phyloP scores from a whole-genome alignment of 2,113 vertebrate species.

The Pachyramphus minor region DNA sequence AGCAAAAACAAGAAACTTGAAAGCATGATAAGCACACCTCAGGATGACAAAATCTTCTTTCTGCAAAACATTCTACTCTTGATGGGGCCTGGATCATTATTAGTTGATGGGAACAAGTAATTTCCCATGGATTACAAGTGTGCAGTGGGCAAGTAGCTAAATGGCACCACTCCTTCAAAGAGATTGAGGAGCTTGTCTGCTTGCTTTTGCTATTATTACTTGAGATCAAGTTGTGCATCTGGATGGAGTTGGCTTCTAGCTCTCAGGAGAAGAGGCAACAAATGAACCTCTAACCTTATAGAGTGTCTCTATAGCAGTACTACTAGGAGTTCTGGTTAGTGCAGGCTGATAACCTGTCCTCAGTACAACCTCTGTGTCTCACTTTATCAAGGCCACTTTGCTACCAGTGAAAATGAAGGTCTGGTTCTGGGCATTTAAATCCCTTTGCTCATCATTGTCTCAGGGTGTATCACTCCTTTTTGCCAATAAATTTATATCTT shows the following conservation, averaged over 20 bases:
- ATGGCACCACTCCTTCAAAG: not conserved
- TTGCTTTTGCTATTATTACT: not conserved
- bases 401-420: not conserved
- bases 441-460: not conserved
- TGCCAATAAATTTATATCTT: not conserved
- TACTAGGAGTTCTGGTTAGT: not conserved
- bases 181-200: not conserved
- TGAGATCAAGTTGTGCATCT: not conserved
- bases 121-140: not conserved
- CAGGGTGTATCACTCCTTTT: not conserved
- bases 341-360: not conserved
- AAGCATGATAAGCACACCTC: not conserved
- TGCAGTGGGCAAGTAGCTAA: not conserved
- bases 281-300: not conserved
- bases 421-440: not conserved
- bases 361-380: not conserved
- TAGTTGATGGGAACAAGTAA: accelerated
- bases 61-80: not conserved
- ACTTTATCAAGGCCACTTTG: not conserved
- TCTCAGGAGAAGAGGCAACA: not conserved
- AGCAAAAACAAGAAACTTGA: not conserved
- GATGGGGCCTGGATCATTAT: not conserved
- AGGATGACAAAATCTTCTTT: not conserved
- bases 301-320: not conserved
- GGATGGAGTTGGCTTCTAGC: not conserved